phyloP scores from a whole-genome alignment of 1,140 invertebrate genomes.

The Fopius arisanus region DNA sequence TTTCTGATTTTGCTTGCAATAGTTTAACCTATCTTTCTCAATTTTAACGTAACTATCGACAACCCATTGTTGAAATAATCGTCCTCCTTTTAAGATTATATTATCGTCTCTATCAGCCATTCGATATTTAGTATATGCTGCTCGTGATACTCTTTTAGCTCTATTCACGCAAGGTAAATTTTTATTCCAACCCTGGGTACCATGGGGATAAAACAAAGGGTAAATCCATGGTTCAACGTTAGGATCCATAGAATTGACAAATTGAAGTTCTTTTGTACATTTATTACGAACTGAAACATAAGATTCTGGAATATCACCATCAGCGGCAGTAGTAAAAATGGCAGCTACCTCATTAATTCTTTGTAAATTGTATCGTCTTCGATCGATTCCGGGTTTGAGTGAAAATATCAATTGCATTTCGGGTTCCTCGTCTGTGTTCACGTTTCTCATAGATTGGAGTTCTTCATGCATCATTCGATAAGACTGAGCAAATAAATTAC shows the following conservation, averaged over 20 bases:
- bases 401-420: too few relatives aligned
- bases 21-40: constrained; percentile 23
- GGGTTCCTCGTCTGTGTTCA: too few relatives aligned
- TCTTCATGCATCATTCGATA: constrained; percentile 20
- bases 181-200: constrained; percentile 25
- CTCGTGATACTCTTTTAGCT: constrained; percentile 27
- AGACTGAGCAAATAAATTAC: constrained; percentile 14
- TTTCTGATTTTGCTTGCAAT: constrained; percentile 14
- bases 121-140: constrained; percentile 24
- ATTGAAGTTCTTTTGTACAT: background rate
- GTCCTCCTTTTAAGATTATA: background rate
- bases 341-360: too few relatives aligned
- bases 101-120: constrained; percentile 17
- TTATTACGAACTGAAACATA: background rate
- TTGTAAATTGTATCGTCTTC: background rate
- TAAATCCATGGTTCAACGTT: constrained; percentile 26
- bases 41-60: constrained; percentile 30
- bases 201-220: constrained; percentile 27
- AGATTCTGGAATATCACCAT: constrained; percentile 1
- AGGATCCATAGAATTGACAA: too few relatives aligned
- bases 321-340: background rate
- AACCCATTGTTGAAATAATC: constrained; percentile 6
- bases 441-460: background rate
- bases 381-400: background rate
- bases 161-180: constrained; percentile 23